Evolutionary conservation across 2,797 vertebrate genomes (phyloP).

Genomic region (Danio tinwini): DNA sequence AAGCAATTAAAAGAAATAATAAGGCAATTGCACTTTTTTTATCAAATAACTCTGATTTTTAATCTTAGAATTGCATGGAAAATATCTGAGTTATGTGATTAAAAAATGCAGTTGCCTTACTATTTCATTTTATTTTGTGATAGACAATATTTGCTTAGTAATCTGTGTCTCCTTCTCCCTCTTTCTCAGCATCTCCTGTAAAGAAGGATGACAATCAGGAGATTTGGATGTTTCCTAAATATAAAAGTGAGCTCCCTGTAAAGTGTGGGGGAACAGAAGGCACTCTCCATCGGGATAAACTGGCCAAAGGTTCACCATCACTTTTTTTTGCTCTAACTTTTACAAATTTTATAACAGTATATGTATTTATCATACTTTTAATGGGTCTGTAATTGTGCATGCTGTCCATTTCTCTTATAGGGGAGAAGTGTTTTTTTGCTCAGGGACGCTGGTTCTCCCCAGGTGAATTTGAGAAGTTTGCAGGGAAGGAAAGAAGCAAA

Average conservation of each 20-base stretch:
- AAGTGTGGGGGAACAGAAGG: constrained; percentile 66
- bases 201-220: constrained; percentile 63
- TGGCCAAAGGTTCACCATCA: constrained; percentile 67
- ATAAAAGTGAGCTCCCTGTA: constrained; percentile 68
- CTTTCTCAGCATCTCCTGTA: constrained; percentile 63
- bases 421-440: constrained; percentile 66
- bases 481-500: constrained; percentile 57
- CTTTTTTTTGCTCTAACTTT: not conserved
- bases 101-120: too few species aligned
- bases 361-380: not conserved
- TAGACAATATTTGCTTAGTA: too few species aligned
- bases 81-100: too few species aligned
- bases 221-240: constrained; percentile 70
- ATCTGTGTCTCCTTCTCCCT: too few species aligned
- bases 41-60: too few species aligned
- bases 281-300: constrained; percentile 58
- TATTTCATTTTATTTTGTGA: too few species aligned
- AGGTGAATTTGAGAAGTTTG: constrained; percentile 66
- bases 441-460: constrained; percentile 67
- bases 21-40: too few species aligned
- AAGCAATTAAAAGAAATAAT: too few species aligned
- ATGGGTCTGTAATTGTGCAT: not conserved
- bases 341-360: not conserved
- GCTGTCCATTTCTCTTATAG: constrained; percentile 56
- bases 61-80: too few species aligned